Conservation (phyloP, 2,888 invertebrate genomes). For the Sabatieria punctata region DNA sequence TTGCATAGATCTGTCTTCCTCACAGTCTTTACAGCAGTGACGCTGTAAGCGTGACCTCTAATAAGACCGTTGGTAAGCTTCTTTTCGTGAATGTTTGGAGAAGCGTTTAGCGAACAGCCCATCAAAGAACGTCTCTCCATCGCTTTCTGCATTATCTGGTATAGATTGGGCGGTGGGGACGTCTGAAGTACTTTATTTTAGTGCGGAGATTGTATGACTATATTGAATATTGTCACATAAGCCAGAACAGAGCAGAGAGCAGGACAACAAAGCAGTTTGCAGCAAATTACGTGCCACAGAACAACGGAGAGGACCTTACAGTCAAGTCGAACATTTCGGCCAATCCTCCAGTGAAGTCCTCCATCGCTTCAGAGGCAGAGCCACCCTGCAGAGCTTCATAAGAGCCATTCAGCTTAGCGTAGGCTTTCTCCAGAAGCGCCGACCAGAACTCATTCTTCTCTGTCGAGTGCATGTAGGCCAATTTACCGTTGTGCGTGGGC, state of each 20-base stretch:
- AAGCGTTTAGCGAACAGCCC: conserved; percentile 83
- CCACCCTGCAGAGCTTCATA: conserved; percentile 92
- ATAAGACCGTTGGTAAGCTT: conserved; percentile 64
- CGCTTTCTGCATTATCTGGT: conserved; percentile 66
- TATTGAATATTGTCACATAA: too few relatives aligned
- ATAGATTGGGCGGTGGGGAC: conserved; percentile 64
- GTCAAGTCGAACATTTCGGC: conserved; percentile 47
- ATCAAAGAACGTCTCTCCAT: conserved; percentile 69
- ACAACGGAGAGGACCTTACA: too few relatives aligned
- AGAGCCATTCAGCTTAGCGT: conserved; percentile 67
- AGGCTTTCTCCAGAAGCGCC: conserved; percentile 75
- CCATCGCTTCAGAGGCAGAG: conserved; percentile 52
- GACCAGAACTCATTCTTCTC: conserved; percentile 85
- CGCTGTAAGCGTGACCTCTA: conserved; percentile 74
- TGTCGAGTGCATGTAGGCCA: conserved; percentile 61
- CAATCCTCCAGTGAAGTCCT: conserved; percentile 60
- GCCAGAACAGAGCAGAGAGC: too few relatives aligned
- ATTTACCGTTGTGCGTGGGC: conserved; percentile 60
- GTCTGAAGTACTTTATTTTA: too few relatives aligned
- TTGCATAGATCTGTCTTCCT: not conserved
- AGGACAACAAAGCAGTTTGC: too few relatives aligned
- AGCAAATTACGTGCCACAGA: too few relatives aligned
- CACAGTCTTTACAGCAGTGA: conserved; percentile 50
- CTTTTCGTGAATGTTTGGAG: conserved; percentile 57
- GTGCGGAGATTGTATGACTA: too few relatives aligned